phyloP scores from a whole-genome alignment of 2,888 invertebrate genomes.

The Acrocyrtus sp. region DNA sequence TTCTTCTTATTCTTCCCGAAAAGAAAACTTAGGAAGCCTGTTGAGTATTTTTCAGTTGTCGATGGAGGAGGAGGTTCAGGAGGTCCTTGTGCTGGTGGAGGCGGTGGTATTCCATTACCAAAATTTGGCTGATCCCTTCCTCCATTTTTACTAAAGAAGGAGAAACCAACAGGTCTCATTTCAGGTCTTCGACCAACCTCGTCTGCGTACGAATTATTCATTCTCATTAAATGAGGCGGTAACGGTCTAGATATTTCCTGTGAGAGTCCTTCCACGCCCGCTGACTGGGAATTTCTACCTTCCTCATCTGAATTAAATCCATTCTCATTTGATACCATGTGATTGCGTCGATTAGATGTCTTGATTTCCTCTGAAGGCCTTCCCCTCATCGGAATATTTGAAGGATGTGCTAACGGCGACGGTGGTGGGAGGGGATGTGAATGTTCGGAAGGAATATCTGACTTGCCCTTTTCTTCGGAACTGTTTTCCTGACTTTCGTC shows the following conservation, averaged over 20 bases:
- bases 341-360: background rate
- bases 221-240: conserved; percentile 5
- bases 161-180: conserved; percentile 25
- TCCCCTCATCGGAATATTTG: conserved; percentile 7
- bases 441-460: background rate
- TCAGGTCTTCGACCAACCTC: conserved; percentile 6
- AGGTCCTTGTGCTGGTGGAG: conserved; percentile 13
- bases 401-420: background rate
- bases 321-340: background rate
- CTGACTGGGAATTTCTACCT: conserved; percentile 21
- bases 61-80: conserved; percentile 2
- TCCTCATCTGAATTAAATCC: conserved; percentile 32
- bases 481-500: conserved; percentile 45
- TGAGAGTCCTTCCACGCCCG: background rate
- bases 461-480: conserved; percentile 34
- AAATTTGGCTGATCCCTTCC: no score
- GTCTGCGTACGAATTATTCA: conserved; percentile 24
- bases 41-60: conserved; percentile 33
- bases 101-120: background rate
- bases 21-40: conserved; percentile 37
- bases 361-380: conserved; percentile 35
- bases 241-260: conserved; percentile 18
- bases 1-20: conserved; percentile 37
- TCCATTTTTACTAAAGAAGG: conserved; percentile 38
- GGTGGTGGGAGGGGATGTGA: background rate